Percentiles rank a stretch among this genome's conserved stretches.
phyloP scores from a whole-genome alignment of 2,888 invertebrate species.

The Mythimna loreyi region DNA sequence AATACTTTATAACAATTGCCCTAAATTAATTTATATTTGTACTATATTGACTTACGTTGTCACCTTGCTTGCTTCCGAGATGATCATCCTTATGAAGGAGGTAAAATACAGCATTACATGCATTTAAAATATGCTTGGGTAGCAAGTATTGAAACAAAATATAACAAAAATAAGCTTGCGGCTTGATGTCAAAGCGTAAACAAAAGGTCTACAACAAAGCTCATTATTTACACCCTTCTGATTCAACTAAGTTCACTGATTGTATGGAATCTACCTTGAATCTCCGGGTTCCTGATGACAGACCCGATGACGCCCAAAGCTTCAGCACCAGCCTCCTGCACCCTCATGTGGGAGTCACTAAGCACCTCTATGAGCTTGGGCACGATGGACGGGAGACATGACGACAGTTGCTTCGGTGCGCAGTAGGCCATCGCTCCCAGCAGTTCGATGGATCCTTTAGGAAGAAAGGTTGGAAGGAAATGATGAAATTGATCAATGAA shows the following conservation, averaged over 20 bases:
- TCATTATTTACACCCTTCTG: neutral
- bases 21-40: neutral
- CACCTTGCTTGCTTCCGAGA: neutral
- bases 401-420: slow-evolving; percentile 99
- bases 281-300: slow-evolving; percentile 99
- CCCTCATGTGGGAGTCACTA: slow-evolving; percentile 99
- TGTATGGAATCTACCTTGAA: slow-evolving; percentile 92
- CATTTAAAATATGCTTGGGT: neutral
- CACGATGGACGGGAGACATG: slow-evolving; percentile 99
- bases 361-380: slow-evolving; percentile 99
- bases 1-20: neutral
- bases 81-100: neutral
- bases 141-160: neutral
- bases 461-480: too few relatives aligned
- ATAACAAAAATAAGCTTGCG: neutral
- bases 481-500: too few relatives aligned
- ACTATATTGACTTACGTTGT: neutral
- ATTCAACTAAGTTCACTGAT: neutral
- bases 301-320: slow-evolving; percentile 99
- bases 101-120: neutral
- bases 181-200: too few relatives aligned
- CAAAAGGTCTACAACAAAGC: too few relatives aligned
- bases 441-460: slow-evolving; percentile 96
- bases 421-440: slow-evolving; percentile 99
- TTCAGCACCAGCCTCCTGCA: slow-evolving; percentile 98